Base-by-base conservation (phyloP, 2,113 vertebrate species). In the Gallinago jamesoni region DNA sequence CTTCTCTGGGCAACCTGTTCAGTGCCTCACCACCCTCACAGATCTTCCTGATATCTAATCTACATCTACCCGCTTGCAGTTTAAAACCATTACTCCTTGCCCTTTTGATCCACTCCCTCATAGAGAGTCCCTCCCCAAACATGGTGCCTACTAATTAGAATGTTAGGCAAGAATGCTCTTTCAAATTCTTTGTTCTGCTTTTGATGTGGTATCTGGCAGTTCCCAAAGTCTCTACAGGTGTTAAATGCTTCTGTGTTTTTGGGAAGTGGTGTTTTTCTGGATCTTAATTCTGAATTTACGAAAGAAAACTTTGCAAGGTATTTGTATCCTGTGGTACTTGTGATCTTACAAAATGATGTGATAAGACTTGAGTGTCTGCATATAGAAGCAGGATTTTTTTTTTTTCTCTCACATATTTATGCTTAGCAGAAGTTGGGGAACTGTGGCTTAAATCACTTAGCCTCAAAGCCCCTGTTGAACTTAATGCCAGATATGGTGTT, bases 191-290 rank as follows among this genome's bases (percentile, higher is more conserved):
- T 5, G 1, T 60, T 73, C 18, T 74, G 6, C 14, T 57, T 66
- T 63, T 64, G 23, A 43, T 31, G 11, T 75, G 24, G 24, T 30
- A 43, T 4, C 9, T 3, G 17, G 25, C 43, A 47, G 37, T 52
- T 69, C 33, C 41, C 2, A 0, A 63, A 68, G 17, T 52, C 17
- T 2, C 17, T 63, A 16, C 5, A 74, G 19, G 27, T 55, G 2
- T 37, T 27, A 50, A 11, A 5, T 60, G 14, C 12, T 59, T n/a
- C n/a, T 31, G 0, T 39, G 24, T 2, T 47, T 12, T 6, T 43
- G 25, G 18, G 31, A 81, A 55, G 28, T 3, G 25, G 23, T 12
- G n/a, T 6, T 62, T 70, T 85, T 70, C 39, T 35, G 27, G 41
- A 19, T 57, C 10, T 53, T 75, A 21, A 37, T 84, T 92, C 66